Evolutionary conservation across 2,888 invertebrate species (phyloP).

Genomic region (Ophion ventricosus): DNA sequence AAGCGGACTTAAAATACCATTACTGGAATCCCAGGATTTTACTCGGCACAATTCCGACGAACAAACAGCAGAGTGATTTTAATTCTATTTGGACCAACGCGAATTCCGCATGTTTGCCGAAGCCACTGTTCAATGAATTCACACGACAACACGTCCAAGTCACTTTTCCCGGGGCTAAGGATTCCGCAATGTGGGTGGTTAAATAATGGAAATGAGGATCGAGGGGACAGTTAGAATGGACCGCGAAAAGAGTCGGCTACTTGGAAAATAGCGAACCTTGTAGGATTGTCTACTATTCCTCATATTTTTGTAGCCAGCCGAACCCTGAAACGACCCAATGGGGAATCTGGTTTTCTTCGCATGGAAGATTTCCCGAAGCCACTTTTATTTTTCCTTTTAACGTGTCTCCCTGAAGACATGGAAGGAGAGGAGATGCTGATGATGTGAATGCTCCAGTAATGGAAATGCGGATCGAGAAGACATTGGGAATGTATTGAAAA

Average conservation of each 20-base stretch:
- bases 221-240: neutral
- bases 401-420: too few relatives aligned
- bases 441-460: too few relatives aligned
- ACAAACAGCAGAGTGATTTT: constrained; percentile 80
- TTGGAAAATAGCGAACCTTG: neutral
- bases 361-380: neutral
- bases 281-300: neutral
- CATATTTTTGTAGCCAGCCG: neutral
- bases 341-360: neutral
- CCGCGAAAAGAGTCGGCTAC: neutral
- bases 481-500: neutral
- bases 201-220: neutral
- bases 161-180: neutral
- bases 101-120: constrained; percentile 10
- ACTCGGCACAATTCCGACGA: constrained; percentile 81
- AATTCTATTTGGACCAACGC: constrained; percentile 75
- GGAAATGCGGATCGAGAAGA: neutral
- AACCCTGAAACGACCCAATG: neutral
- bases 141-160: neutral
- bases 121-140: neutral
- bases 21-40: constrained; percentile 80
- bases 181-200: neutral
- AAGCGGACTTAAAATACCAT: constrained; percentile 75
- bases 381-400: neutral
- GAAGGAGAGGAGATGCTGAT: too few relatives aligned